Evolutionary conservation across 2,797 vertebrate species (phyloP).

Genomic region (Borostomias antarcticus): DNA sequence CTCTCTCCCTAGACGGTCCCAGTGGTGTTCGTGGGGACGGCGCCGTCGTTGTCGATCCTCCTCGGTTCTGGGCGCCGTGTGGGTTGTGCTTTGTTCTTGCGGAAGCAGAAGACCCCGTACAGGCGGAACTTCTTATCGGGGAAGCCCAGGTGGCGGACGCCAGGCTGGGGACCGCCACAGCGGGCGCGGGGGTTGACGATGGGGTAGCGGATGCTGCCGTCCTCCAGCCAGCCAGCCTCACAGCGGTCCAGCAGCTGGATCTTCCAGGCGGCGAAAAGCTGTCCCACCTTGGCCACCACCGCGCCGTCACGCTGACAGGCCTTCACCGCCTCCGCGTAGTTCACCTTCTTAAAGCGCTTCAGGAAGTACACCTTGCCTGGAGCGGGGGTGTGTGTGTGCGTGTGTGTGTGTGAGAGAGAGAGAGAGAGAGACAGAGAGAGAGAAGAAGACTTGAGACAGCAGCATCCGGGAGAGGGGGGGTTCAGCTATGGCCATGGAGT

Average conservation of each 20-base stretch:
- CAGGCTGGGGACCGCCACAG: slow-evolving; percentile 86
- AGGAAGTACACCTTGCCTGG: slow-evolving; percentile 92
- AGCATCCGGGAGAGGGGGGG: slow-evolving; percentile 39
- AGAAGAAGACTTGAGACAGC: slow-evolving; percentile 32
- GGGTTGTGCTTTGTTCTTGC: slow-evolving; percentile 52
- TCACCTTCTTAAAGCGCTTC: slow-evolving; percentile 91
- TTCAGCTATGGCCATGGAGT: slow-evolving; percentile 32
- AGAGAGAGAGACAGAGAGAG: neutral
- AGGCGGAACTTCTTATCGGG: slow-evolving; percentile 90
- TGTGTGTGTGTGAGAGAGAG: neutral
- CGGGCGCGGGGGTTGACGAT: slow-evolving; percentile 91
- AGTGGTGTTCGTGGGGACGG: slow-evolving; percentile 53
- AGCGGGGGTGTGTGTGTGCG: neutral
- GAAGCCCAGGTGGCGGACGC: slow-evolving; percentile 90
- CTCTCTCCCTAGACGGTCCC: neutral
- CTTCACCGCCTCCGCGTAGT: slow-evolving; percentile 84
- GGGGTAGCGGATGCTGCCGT: slow-evolving; percentile 92
- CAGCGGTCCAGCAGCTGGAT: slow-evolving; percentile 92
- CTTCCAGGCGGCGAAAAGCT: slow-evolving; percentile 94
- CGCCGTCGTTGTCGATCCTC: slow-evolving; percentile 48
- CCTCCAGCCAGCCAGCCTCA: slow-evolving; percentile 91
- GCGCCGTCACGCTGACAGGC: slow-evolving; percentile 85
- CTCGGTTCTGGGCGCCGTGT: slow-evolving; percentile 29
- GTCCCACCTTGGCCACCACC: slow-evolving; percentile 87
- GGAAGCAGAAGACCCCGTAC: slow-evolving; percentile 93